A percentile compares a stretch with the other conserved stretches of the same genome.
phyloP scores from a whole-genome alignment of 2,888 invertebrate species.

The Morpho achilles region DNA sequence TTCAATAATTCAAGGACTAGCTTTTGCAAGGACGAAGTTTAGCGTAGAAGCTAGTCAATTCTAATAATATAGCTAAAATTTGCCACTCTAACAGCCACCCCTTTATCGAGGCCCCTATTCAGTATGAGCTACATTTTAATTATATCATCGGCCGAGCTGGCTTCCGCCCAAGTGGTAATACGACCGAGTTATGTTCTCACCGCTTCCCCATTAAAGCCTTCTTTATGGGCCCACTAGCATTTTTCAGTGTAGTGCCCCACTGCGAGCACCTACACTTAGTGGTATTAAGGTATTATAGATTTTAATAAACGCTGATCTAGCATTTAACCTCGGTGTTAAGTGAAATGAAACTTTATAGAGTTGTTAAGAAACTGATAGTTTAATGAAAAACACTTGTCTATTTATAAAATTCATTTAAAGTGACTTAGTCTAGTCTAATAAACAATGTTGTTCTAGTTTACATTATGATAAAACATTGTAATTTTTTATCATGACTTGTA shows the following conservation, averaged over 20 bases:
- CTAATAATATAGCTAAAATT: too few relatives aligned
- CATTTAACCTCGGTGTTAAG: not conserved
- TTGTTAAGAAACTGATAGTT: too few relatives aligned
- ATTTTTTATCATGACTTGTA: too few relatives aligned
- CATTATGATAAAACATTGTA: too few relatives aligned
- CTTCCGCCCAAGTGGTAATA: slow-evolving; percentile 16
- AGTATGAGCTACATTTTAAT: slow-evolving; percentile 17
- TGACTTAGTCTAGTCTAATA: too few relatives aligned
- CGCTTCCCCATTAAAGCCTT: slow-evolving; percentile 16
- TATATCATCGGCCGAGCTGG: slow-evolving; percentile 14
- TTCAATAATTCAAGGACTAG: too few relatives aligned
- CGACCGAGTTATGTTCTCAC: slow-evolving; percentile 16
- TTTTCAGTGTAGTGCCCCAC: slow-evolving; percentile 16
- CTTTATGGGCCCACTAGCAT: slow-evolving; percentile 22
- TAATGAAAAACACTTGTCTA: too few relatives aligned
- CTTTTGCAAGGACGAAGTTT: too few relatives aligned
- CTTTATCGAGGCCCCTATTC: slow-evolving; percentile 4
- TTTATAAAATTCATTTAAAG: too few relatives aligned
- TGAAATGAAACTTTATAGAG: not conserved
- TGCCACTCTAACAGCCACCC: not conserved
- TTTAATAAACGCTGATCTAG: slow-evolving; percentile 17
- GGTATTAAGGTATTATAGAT: slow-evolving; percentile 17
- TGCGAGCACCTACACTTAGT: slow-evolving; percentile 1
- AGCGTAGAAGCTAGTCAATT: too few relatives aligned
- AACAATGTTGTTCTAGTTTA: too few relatives aligned